Conservation (phyloP, 2,888 invertebrate species). For the Cantharis nigra region DNA sequence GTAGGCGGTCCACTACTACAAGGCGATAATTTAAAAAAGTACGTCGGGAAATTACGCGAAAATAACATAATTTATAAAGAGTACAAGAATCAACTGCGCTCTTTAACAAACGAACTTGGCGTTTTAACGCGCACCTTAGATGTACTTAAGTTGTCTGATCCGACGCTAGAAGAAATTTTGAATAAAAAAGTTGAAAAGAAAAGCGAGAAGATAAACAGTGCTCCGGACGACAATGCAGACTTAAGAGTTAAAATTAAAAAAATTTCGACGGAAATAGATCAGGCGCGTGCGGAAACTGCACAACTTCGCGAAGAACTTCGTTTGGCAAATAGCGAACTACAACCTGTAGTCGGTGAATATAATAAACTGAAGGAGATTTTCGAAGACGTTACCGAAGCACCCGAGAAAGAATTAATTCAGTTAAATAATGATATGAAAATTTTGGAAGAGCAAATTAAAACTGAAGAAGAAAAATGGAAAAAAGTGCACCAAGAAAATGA, state of each 20-base stretch:
- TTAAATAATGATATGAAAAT: conserved; percentile 61
- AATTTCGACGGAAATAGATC: conserved; percentile 34
- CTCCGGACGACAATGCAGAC: conserved; percentile 61
- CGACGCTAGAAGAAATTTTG: conserved; percentile 28
- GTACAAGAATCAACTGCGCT: conserved; percentile 73
- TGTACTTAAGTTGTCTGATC: conserved; percentile 59
- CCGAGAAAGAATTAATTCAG: conserved; percentile 58
- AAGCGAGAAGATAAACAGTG: conserved; percentile 59
- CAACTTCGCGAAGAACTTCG: conserved; percentile 33
- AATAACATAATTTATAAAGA: conserved; percentile 83
- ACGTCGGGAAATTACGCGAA: conserved; percentile 78
- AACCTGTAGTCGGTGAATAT: conserved; percentile 14
- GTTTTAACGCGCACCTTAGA: conserved; percentile 76
- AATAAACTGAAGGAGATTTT: conserved; percentile 30
- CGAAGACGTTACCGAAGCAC: conserved; percentile 32
- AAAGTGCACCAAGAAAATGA: conserved; percentile 61
- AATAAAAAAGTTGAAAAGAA: conserved; percentile 11
- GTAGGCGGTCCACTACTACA: conserved; percentile 72
- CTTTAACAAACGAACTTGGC: conserved; percentile 65
- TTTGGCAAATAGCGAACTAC: conserved; percentile 8
- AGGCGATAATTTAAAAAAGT: conserved; percentile 84
- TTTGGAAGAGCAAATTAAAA: conserved; percentile 59
- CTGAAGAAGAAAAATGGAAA: conserved; percentile 61
- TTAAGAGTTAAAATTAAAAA: conserved; percentile 35
- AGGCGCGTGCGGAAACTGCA: conserved; percentile 29